Base-by-base conservation (phyloP, 2,888 invertebrate species). In the Arenicola marina region DNA sequence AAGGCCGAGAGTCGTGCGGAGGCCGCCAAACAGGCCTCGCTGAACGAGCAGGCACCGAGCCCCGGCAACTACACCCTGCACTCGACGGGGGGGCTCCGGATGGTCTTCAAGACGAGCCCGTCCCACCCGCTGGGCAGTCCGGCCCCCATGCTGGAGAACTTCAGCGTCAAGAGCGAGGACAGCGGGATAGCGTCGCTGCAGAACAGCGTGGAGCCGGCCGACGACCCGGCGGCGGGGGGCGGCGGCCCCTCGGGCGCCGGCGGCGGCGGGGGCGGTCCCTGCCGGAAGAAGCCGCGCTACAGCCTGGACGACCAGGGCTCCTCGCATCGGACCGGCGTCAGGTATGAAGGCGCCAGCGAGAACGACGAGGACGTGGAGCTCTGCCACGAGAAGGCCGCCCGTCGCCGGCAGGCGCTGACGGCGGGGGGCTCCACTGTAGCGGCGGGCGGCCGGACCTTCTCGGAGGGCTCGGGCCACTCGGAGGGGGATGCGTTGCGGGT, bases 91-190 rank as follows among this genome's bases (percentile, higher is more conserved):
- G 56, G 56, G 7, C 38, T 56, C 34, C 24, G 29, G 56, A n/a
- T 56, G 34, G 56, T 56, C 38, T 56, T 56, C 26, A 56, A 56
- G 56, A 38, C 34, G 26, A 56, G 56, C 29, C 56, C 56, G 7
- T 24, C 38, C 26, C 56, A 56, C 38, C 34, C 34, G 11, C 21
- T 26, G 21, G 24, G 38, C n/a, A 56, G 43, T 34, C 43, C 33
- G 24, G 38, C 24, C 26, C 56, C 56, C 18, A 24, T 34, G 1
- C 24, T 24, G 38, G 33, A 56, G 34, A 56, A 29, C 43, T 18
- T 21, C 21, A 34, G 56, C 43, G 56, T 56, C 26, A 56, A 32
- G 56, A 34, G 33, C 33, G 56, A 56, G 38, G 56, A 34, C 56
- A 56, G 56, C 43, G 26, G 56, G 26, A 48, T 48, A 11, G 11